Base-by-base conservation (phyloP, 2,888 invertebrate genomes). In the Parelbella ahira region DNA sequence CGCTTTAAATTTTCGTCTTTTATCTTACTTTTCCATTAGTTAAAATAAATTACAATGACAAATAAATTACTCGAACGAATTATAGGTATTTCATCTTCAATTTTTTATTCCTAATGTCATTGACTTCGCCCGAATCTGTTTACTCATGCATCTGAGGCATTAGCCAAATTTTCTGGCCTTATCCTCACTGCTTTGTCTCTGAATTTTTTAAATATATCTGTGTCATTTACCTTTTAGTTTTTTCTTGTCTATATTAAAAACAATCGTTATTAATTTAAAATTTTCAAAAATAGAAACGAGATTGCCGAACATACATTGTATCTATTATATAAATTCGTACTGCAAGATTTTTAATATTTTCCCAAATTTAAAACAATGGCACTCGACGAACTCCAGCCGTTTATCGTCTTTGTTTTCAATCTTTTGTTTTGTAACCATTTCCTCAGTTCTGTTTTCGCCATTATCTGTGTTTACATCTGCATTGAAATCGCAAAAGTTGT, bases 61-160 rank as follows among this genome's bases (percentile, higher is more conserved):
- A 53, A 58, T 37, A 45, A 48, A 51, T 47, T 24, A 36, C n/a
- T n/a, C n/a, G n/a, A n/a, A n/a, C n/a, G n/a, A n/a, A n/a, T n/a
- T n/a, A n/a, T n/a, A n/a, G n/a, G n/a, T n/a, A n/a, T n/a, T n/a
- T n/a, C 58, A 56, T 25, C 10, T 13, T 10, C 1, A 8, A 11
- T 5, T 20, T 30, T 18, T 66, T 67, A 64, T 60, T 48, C 53
- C 44, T 48, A 53, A 61, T 75, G 80, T 82, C 83, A 78, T 67
- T 81, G 82, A 82, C 82, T 70, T 60, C 58, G 53, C 48, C 51
- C 54, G 50, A 69, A 68, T 68, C 51, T 77, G 78, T 80, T 79
- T 74, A 77, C 69, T 79, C 79, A 81, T 67, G 62, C 51, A 32
- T 51, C 51, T 52, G 39, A 46, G 58, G 33, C 54, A 48, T 57